These are phyloP conservation scores for Belonocnema kinseyi DNA, from an alignment of 1,140 invertebrate species.

Conservation along the genomic window DNA sequence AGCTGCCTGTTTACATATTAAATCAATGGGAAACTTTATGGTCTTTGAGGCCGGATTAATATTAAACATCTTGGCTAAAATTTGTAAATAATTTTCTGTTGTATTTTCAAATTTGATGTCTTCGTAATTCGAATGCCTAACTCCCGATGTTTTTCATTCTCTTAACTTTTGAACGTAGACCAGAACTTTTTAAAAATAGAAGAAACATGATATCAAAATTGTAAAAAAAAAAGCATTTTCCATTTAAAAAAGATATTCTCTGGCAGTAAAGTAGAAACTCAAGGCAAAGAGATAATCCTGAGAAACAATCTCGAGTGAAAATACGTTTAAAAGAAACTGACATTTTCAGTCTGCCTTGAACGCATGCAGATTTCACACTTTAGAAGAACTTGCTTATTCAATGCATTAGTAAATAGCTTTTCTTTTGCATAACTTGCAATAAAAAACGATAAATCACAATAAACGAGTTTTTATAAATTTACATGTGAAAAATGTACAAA, in stretches of 20 bases:
- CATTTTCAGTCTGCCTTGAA: constrained; percentile 24
- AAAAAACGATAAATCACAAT: neutral
- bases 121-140: no score
- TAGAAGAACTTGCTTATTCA: constrained; percentile 17
- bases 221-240: neutral
- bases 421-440: constrained; percentile 9
- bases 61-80: no score
- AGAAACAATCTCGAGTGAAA: constrained; percentile 2
- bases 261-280: neutral
- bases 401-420: neutral
- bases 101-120: no score
- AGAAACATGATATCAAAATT: no score
- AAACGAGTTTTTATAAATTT: neutral
- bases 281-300: neutral
- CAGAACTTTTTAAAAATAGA: no score
- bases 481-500: neutral
- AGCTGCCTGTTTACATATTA: no score
- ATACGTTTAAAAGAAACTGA: neutral
- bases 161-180: no score
- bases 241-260: constrained; percentile 24
- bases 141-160: no score
- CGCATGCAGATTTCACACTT: constrained; percentile 19
- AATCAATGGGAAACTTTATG: no score
- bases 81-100: no score
- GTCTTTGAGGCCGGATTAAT: no score